These are phyloP conservation scores for Timema cristinae DNA, from an alignment of 2,888 invertebrate genomes.

Conservation along the genomic window DNA sequence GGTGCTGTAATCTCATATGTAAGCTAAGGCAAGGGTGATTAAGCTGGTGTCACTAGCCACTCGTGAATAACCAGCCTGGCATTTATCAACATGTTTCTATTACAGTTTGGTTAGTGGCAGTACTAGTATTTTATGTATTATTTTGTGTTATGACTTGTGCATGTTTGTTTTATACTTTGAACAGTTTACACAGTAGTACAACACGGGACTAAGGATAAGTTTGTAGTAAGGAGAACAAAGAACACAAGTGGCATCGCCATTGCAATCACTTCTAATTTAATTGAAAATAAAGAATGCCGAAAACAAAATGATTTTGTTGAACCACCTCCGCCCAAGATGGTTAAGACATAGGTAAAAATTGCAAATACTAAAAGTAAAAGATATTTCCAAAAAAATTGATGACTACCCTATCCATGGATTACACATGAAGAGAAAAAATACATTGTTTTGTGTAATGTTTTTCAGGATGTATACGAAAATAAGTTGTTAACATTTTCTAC, in stretches of 20 bases:
- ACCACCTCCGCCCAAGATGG: not conserved
- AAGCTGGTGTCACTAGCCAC: not conserved
- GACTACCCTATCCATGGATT: not conserved
- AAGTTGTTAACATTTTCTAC: constrained; percentile 6
- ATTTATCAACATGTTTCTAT: too few relatives aligned
- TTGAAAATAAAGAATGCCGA: not conserved
- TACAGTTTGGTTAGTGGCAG: not conserved
- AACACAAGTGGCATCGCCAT: not conserved
- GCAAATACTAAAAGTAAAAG: not conserved
- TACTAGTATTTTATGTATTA: not conserved
- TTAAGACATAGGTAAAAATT: not conserved
- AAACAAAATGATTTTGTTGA: not conserved
- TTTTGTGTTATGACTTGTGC: not conserved
- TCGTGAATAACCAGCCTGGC: not conserved
- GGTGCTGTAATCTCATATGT: too few relatives aligned
- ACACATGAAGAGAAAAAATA: not conserved
- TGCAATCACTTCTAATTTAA: not conserved
- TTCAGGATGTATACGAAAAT: not conserved
- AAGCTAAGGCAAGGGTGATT: too few relatives aligned
- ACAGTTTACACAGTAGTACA: not conserved
- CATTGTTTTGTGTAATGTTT: constrained; percentile 1
- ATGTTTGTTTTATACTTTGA: not conserved
- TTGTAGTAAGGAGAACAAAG: not conserved
- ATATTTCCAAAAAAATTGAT: not conserved
- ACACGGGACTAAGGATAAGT: constrained; percentile 1